Evolutionary conservation across 2,113 vertebrate species (phyloP).

Genomic region (Galbula dea): DNA sequence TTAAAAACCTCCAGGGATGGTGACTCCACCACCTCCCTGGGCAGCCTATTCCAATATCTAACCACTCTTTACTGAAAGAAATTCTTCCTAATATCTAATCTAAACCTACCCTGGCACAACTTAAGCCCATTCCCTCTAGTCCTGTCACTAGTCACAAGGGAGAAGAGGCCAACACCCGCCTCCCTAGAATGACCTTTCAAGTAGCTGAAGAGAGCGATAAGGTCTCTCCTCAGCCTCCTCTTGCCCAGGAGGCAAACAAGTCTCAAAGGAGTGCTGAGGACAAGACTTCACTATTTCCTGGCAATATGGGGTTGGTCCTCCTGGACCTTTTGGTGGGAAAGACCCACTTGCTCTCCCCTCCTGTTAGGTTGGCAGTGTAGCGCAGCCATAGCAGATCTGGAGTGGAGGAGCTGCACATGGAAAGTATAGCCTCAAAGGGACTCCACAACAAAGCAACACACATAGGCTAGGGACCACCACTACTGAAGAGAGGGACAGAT

Average conservation of each 20-base stretch:
- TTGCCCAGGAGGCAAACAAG: background rate
- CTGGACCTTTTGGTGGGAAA: background rate
- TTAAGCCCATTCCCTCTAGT: too few relatives aligned
- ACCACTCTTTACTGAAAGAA: too few relatives aligned
- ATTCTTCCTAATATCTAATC: too few relatives aligned
- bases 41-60: too few relatives aligned
- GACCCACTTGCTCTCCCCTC: background rate
- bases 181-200: too few relatives aligned
- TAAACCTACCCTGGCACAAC: too few relatives aligned
- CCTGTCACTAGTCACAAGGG: too few relatives aligned
- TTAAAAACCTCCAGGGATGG: too few relatives aligned
- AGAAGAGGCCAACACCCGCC: too few relatives aligned
- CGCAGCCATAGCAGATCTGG: background rate
- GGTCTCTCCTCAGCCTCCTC: too few relatives aligned
- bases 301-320: background rate
- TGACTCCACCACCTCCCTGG: too few relatives aligned
- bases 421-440: background rate
- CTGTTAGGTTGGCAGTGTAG: background rate
- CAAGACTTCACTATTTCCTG: background rate
- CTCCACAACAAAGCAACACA: background rate
- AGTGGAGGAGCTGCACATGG: background rate
- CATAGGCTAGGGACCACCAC: background rate
- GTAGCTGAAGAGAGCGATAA: too few relatives aligned
- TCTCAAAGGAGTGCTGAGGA: background rate
- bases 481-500: background rate